Evolutionary conservation across 2,888 invertebrate genomes (phyloP), one percentile per base, ranked within the genome.

Genomic region (Amiota communis): DNA sequence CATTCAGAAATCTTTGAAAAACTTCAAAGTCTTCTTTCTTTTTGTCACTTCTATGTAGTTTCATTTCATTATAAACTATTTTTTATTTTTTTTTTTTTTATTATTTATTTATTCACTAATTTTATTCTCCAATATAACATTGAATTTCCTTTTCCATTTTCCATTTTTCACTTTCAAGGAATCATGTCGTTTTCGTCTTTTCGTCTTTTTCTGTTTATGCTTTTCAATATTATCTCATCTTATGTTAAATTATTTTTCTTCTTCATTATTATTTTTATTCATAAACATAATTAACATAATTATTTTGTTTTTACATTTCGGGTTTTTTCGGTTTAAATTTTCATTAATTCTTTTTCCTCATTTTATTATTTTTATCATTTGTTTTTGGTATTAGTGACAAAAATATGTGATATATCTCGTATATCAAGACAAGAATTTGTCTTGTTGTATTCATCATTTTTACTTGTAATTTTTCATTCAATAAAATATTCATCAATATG

Each of bases 61-160:
- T 36, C n/a, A 12, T 51, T 51, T 51, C n/a, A 51, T 51, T 51
- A 36, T 36, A 36, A 17, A 59, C 2, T 13, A 15, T 17, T 59
- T 9, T 63, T 12, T 46, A n/a, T 46, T 63, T 20, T 9, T 63
- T 23, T 36, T 67, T n/a, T 12, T 20, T 15, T 68, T 68, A 9
- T 48, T 6, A 68, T 68, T 23, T 68, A 20, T 48, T 68, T 68
- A 68, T 68, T 68, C 47, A 53, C 67, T 68, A 68, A 68, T 68
- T 68, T 51, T 36, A 36, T 36, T 36, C 51, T 68, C 11, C 51
- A 53, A 68, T 68, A 68, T 68, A 68, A 68, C 67, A 68, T 68
- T 51, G 51, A 68, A 20, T 20, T 63, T 46, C 6, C n/a, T 8
- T 13, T 63, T 36, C n/a, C n/a, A 63, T 13, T 63, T 63, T 13